Base-by-base conservation (phyloP, 92 coral and sea anemone genomes). In the Palythoa grandiflora region DNA sequence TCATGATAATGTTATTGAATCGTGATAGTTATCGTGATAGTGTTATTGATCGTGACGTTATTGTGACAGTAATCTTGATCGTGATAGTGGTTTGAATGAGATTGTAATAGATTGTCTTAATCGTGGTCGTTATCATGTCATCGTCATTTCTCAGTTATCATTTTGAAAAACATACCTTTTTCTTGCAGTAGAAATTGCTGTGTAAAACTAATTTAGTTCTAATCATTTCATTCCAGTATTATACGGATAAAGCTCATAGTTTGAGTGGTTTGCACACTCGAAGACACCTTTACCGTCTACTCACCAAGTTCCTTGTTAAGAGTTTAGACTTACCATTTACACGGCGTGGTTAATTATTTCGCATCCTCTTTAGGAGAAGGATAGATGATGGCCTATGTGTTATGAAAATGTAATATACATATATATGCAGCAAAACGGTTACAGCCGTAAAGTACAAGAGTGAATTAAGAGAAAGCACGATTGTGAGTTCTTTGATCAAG, bases 191-290 rank as follows among this genome's bases (percentile, higher is more conserved):
- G n/a, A n/a, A n/a, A n/a, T n/a, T n/a, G n/a, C 48, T 44, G 1
- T 44, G 5, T 44, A 1, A 44, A 44, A 4, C 48, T 44, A 44
- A 44, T 44, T 44, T 51, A 2, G 20, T 19, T 50, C 36, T 35
- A 3, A 4, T 7, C 12, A 61, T 2, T 55, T 28, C 16, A 4
- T 78, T 78, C 1, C 83, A 95, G 98, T 94, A 91, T 83, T 96
- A 96, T 88, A 89, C 95, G 1, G 98, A 96, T 90, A 93, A 93
- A 83, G 94, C 93, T 71, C 98, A 96, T 85, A 89, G 93, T 8
- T 77, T 95, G 35, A 53, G 68, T 48, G 98, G 95, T 68, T 1
- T 0, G 1, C 93, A 95, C 93, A 89, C 94, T 28, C 89, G 92
- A 16, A 93, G 87, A 86, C 98, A 96, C 89, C 92, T 96, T 77